These are phyloP conservation scores for Musca domestica DNA, from an alignment of 1,140 invertebrate genomes.

Conservation along the genomic window DNA sequence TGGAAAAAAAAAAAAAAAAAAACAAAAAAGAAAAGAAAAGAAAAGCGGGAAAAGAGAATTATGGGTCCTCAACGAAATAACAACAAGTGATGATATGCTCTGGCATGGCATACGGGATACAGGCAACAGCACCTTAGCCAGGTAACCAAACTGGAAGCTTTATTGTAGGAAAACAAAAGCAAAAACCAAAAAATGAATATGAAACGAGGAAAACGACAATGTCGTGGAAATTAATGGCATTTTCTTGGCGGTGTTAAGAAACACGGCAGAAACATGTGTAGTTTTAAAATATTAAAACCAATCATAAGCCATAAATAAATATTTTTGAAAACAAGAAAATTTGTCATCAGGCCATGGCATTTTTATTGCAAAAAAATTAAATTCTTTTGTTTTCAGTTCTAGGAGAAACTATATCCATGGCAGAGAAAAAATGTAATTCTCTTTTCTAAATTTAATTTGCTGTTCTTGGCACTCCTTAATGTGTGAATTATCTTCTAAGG, in stretches of 20 bases:
- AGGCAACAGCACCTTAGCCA: not conserved
- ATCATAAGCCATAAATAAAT: too few relatives aligned
- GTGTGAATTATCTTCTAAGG: not conserved
- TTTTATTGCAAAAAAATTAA: not conserved
- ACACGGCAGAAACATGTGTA: too few relatives aligned
- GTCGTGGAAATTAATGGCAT: not conserved
- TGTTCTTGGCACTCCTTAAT: not conserved
- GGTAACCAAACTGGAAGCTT: not conserved
- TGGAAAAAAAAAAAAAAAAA: too few relatives aligned
- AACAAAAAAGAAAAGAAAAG: not conserved
- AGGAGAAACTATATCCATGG: too few relatives aligned
- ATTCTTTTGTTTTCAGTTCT: not conserved
- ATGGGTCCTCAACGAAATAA: not conserved
- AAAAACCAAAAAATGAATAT: not conserved
- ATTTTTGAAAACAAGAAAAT: not conserved
- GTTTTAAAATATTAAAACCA: too few relatives aligned
- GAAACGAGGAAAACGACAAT: not conserved
- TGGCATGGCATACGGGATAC: not conserved
- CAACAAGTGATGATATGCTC: slow-evolving; percentile 13
- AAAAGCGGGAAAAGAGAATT: slow-evolving; percentile 15
- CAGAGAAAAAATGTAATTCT: not conserved
- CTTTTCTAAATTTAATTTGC: not conserved
- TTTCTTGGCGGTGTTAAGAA: too few relatives aligned
- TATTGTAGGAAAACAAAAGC: not conserved
- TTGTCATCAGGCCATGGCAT: not conserved